These are phyloP conservation scores for Oreochromis grahami DNA, from an alignment of 2,797 vertebrate genomes.

Conservation along the genomic window DNA sequence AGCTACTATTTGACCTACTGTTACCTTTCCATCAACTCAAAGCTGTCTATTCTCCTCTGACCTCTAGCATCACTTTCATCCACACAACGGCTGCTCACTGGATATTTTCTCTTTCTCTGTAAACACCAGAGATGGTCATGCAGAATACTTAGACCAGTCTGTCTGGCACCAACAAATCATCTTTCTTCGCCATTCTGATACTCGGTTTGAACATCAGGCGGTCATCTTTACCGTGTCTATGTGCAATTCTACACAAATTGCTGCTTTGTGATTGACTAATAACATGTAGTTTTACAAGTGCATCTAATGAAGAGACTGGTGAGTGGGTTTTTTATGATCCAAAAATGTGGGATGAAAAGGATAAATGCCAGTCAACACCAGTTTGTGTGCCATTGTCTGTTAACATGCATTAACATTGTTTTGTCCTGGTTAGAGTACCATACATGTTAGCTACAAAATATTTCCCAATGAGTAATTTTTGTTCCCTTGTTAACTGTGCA, in stretches of 20 bases:
- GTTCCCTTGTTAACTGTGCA: neutral
- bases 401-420: neutral
- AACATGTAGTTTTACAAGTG: neutral
- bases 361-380: neutral
- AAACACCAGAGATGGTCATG: neutral
- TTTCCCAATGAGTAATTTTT: neutral
- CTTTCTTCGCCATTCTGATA: neutral
- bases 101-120: neutral
- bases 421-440: rapidly evolving
- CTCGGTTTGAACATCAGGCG: neutral
- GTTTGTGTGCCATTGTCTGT: neutral
- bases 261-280: neutral
- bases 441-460: neutral
- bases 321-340: rapidly evolving
- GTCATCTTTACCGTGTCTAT: rapidly evolving
- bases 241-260: neutral
- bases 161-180: neutral
- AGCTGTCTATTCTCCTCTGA: neutral
- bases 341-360: neutral
- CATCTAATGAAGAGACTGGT: neutral
- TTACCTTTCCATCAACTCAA: neutral
- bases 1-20: neutral
- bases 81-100: neutral
- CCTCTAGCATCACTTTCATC: neutral
- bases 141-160: neutral